These are phyloP conservation scores for Dinomys branickii DNA, from an alignment of 2,113 vertebrate genomes.

Conservation along the genomic window DNA sequence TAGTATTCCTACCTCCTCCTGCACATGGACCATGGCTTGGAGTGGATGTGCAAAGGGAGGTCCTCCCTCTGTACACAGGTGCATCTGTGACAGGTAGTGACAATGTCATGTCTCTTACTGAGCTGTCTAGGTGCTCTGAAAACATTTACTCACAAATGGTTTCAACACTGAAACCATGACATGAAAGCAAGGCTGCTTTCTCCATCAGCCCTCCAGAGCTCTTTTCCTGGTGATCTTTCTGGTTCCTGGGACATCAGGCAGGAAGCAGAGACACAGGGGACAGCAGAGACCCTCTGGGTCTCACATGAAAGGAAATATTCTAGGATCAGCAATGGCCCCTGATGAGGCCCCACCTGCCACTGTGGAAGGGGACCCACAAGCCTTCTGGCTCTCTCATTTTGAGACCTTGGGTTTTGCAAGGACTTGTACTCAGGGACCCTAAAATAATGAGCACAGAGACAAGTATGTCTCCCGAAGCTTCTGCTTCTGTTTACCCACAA, in stretches of 20 bases:
- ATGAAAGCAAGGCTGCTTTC: not conserved
- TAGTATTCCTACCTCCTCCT: not conserved
- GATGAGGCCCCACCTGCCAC: not conserved
- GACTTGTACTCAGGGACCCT: not conserved
- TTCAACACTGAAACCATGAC: not conserved
- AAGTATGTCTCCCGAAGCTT: too few species aligned
- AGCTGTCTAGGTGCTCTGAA: not conserved
- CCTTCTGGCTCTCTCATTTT: not conserved
- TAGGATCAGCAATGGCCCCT: not conserved
- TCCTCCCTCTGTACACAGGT: too few species aligned
- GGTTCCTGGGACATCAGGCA: not conserved
- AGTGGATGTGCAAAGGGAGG: fast-evolving
- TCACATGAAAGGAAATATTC: not conserved
- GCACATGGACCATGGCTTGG: not conserved
- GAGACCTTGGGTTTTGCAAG: not conserved
- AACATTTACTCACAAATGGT: not conserved
- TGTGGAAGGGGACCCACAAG: not conserved
- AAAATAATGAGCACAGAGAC: not conserved
- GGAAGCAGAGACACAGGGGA: not conserved
- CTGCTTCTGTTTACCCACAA: not conserved
- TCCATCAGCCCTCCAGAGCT: not conserved
- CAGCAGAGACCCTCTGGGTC: not conserved
- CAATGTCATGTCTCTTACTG: not conserved
- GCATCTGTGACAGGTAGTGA: fast-evolving
- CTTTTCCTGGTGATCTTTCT: not conserved